These are phyloP conservation scores for Zonitis immaculata DNA, from an alignment of 2,888 invertebrate genomes.

Conservation along the genomic window DNA sequence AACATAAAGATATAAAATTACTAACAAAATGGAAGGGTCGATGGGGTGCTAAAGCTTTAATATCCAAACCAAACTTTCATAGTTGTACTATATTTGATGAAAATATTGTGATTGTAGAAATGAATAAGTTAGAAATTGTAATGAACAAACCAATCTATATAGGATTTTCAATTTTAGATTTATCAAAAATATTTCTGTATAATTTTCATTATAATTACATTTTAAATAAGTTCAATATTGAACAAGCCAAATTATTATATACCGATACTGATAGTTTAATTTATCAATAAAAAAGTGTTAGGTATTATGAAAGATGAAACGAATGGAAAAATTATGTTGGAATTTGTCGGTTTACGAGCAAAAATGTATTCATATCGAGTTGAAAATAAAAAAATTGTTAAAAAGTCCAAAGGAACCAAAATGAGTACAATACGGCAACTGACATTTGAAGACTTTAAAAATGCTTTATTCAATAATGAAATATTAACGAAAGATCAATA, in stretches of 20 bases:
- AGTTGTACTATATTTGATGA: neutral
- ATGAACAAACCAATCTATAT: constrained; percentile 28
- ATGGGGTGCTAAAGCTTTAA: constrained; percentile 13
- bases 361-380: constrained; percentile 11
- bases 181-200: constrained; percentile 31
- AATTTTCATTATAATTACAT: neutral
- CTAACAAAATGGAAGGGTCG: neutral
- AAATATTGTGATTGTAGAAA: neutral
- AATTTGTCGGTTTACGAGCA: constrained; percentile 13
- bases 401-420: constrained; percentile 6
- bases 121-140: constrained; percentile 12
- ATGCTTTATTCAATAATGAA: constrained; percentile 2
- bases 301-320: constrained; percentile 16
- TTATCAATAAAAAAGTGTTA: constrained; percentile 12
- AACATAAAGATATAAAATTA: constrained; percentile 28
- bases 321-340: constrained; percentile 8
- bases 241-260: constrained; percentile 14
- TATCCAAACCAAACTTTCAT: neutral
- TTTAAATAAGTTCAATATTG: neutral
- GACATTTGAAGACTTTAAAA: constrained; percentile 6
- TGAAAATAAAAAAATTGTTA: neutral
- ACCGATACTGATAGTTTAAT: constrained; percentile 19
- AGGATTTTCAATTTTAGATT: constrained; percentile 33
- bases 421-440: neutral
- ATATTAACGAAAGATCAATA: neutral